Evolutionary conservation across 2,888 invertebrate genomes (phyloP).

Genomic region (Orthosia cruda): DNA sequence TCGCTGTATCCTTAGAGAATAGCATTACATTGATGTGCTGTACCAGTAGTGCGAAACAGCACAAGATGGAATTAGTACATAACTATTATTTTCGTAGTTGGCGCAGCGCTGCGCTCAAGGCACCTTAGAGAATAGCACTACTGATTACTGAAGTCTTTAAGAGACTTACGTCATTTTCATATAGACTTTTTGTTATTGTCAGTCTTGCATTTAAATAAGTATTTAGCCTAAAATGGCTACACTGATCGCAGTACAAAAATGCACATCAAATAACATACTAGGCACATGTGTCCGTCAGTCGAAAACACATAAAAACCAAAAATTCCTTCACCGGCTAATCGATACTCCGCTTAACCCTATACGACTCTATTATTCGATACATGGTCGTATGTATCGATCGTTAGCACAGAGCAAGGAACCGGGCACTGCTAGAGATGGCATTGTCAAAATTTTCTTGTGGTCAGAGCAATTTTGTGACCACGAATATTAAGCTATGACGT

Average conservation of each 20-base stretch:
- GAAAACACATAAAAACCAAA: slow-evolving; percentile 12
- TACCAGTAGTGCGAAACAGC: too few relatives aligned
- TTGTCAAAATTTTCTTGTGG: background rate
- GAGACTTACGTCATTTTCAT: background rate
- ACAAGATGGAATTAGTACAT: too few relatives aligned
- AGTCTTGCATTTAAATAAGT: background rate
- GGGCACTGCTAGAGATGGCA: background rate
- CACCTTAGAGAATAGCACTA: too few relatives aligned
- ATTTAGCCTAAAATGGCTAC: slow-evolving; percentile 1
- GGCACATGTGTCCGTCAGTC: background rate
- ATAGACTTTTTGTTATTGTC: background rate
- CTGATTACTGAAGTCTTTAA: too few relatives aligned
- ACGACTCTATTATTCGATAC: slow-evolving; percentile 11
- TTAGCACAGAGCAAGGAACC: background rate
- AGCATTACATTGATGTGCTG: too few relatives aligned
- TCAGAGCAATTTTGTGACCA: too few relatives aligned
- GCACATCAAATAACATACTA: background rate
- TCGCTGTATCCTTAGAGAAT: too few relatives aligned
- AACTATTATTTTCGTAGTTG: too few relatives aligned
- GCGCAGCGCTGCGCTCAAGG: too few relatives aligned
- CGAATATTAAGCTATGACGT: too few relatives aligned
- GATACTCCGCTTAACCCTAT: slow-evolving; percentile 14
- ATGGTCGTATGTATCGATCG: slow-evolving; percentile 14
- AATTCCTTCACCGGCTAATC: slow-evolving; percentile 18
- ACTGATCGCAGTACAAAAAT: background rate